phyloP scores from a whole-genome alignment of 2,113 vertebrate genomes.

The Pithys albifrons region DNA sequence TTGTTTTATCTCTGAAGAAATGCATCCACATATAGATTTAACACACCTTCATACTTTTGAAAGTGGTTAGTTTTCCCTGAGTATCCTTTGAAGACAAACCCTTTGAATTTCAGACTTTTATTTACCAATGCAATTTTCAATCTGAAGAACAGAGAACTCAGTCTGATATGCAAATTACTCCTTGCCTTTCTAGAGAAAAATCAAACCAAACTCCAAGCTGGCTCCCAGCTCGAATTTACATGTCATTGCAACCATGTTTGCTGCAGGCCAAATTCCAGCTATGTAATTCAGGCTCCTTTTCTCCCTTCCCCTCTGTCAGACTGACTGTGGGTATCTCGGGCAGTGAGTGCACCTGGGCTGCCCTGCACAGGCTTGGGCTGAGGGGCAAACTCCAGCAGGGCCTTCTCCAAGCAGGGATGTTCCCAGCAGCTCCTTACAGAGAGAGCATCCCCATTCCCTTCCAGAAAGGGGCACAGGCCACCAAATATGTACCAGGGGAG shows the following conservation, averaged over 20 bases:
- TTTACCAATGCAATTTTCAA: not conserved
- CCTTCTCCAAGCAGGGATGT: not conserved
- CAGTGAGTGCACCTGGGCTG: not conserved
- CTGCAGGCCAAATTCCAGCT: not conserved
- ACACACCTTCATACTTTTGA: not conserved
- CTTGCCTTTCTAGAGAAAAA: not conserved
- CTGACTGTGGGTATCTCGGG: not conserved
- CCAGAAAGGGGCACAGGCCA: not conserved
- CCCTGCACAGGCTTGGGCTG: not conserved
- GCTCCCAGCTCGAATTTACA: not conserved
- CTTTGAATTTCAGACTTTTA: not conserved
- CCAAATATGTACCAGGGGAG: not conserved
- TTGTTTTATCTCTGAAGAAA: not conserved
- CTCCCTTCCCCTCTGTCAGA: not conserved
- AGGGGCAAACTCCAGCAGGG: not conserved
- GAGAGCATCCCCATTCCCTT: not conserved
- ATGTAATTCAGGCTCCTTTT: accelerated
- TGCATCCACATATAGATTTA: not conserved
- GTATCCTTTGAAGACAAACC: not conserved
- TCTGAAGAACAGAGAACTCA: not conserved
- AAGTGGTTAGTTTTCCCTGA: not conserved
- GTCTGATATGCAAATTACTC: not conserved
- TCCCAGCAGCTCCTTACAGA: not conserved
- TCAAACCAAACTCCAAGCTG: accelerated
- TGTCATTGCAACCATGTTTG: not conserved